Evolutionary conservation across 2,797 vertebrate species (phyloP), one percentile per base, ranked within the genome.

Genomic region (Smutsia temminckii): DNA sequence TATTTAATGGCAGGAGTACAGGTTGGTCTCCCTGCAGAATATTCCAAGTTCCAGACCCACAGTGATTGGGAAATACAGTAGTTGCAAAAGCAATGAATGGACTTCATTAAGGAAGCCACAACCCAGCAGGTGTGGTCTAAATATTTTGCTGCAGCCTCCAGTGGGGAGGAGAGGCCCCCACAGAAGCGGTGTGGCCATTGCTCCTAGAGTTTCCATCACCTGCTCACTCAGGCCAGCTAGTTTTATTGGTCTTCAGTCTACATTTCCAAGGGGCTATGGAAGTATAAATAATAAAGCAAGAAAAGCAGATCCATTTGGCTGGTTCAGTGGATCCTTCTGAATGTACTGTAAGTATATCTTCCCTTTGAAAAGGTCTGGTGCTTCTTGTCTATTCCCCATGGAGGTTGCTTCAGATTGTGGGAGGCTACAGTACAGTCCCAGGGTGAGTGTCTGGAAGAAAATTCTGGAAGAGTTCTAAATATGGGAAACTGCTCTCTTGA

Each of bases 321-420:
- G 59, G 81, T 55, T 53, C 27, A 0, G 63, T 13, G 89, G 94
- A 91, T 46, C 77, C 79, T n/a, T 23, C 93, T 74, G 93, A 59
- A 96, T 72, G 94, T 21, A 6, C 93, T 29, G 96, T 97, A 91
- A 97, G 97, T 97, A 96, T 1, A 5, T 3, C n/a, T 79, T 49
- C 49, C n/a, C 53, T 68, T 21, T 27, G 51, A 2, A 61, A 89
- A 61, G 40, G n/a, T 1, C 13, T 0, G 5, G 59, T 0, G 32
- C 32, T 34, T 66, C 17, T 34, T 32, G 49, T 49, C 21, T 29
- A 0, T 18, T n/a, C 21, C 61, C 37, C 5, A 0, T 1, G 2
- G 51, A n/a, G n/a, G 6, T 34, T 61, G 63, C 49, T 87, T 23
- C 7, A 4, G n/a, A 17, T 8, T 9, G 53, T 29, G 11, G 66